Evolutionary conservation across 2,113 vertebrate genomes (phyloP), one percentile per base, ranked within the genome.

Genomic region (Mobula hypostoma): DNA sequence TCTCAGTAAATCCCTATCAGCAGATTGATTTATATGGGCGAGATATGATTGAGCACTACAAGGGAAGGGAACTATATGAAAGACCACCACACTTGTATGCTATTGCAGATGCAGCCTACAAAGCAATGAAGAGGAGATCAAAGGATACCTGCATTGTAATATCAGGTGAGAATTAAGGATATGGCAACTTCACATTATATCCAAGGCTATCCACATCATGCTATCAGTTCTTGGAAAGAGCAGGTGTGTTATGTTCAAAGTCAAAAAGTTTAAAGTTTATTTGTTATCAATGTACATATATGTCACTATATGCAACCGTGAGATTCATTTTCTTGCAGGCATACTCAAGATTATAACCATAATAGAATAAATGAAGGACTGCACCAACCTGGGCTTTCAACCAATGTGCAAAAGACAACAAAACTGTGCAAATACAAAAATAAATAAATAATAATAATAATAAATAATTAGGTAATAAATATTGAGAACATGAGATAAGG

Each of bases 71-170:
- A 95, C 97, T 98, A 66, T 99, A 99, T 0, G 98, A 99, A 95
- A 97, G 98, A 78, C 98, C 98, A 0, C 98, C 98, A 0, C 98
- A 99, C 94, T 97, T 99, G 94, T 99, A 96, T 0, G 98, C 98
- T 0, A 96, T 99, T 94, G 98, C 98, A 0, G 98, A 99, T 0
- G 98, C 98, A 0, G 98, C 98, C 32, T 99, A 99, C 94, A 98
- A 98, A 87, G 98, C 98, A n/a, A 99, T 99, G 98, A 99, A 98
- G 94, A 98, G 97, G 56, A 95, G 97, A 0, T 97, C 98, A 94
- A 98, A 98, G 94, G 98, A 99, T 95, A 99, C 98, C 94, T 99
- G 98, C 97, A 98, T 99, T 0, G 98, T 99, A 95, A 99, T 99
- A 94, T 99, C 98, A 95, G 98, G 98, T 98, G 72, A 77, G 77